A percentile compares a stretch with the other conserved stretches of the same genome.
Evolutionary conservation across 2,797 vertebrate genomes (phyloP).

Genomic region (Poecilia velifera): DNA sequence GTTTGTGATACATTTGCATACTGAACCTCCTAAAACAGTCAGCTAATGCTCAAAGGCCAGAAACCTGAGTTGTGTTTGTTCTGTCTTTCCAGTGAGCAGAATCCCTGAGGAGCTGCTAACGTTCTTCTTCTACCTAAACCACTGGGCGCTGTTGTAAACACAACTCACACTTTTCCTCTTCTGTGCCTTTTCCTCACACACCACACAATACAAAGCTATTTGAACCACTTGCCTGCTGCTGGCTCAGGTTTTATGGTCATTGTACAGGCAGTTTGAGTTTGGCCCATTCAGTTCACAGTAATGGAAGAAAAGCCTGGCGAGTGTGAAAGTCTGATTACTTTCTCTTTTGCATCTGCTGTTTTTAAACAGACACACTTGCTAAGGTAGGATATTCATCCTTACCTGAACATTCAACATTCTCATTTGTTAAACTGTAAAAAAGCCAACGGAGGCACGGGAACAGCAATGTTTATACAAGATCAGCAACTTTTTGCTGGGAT

Average conservation of each 20-base stretch:
- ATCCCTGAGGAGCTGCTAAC: constrained; percentile 16
- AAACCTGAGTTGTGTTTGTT: constrained; percentile 8
- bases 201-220: constrained; percentile 35
- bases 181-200: constrained; percentile 17
- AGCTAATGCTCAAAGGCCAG: neutral
- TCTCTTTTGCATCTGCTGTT: constrained; percentile 17
- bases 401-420: constrained; percentile 23
- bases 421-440: constrained; percentile 33
- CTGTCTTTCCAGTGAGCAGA: constrained; percentile 14
- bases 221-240: constrained; percentile 35
- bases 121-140: constrained; percentile 22
- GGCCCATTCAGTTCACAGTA: constrained; percentile 23
- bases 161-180: constrained; percentile 13
- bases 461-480: constrained; percentile 33
- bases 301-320: constrained; percentile 10
- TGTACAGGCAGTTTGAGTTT: constrained; percentile 7
- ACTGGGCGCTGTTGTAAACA: constrained; percentile 8
- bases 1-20: neutral
- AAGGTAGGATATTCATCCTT: constrained; percentile 11
- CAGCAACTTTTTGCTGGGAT: constrained; percentile 28
- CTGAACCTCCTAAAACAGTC: constrained; percentile 7
- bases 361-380: constrained; percentile 23
- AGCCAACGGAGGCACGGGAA: constrained; percentile 35
- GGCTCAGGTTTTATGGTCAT: constrained; percentile 24
- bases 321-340: constrained; percentile 29